Base-by-base conservation (phyloP, 2,113 vertebrate species). In the Austrofundulus limnaeus region DNA sequence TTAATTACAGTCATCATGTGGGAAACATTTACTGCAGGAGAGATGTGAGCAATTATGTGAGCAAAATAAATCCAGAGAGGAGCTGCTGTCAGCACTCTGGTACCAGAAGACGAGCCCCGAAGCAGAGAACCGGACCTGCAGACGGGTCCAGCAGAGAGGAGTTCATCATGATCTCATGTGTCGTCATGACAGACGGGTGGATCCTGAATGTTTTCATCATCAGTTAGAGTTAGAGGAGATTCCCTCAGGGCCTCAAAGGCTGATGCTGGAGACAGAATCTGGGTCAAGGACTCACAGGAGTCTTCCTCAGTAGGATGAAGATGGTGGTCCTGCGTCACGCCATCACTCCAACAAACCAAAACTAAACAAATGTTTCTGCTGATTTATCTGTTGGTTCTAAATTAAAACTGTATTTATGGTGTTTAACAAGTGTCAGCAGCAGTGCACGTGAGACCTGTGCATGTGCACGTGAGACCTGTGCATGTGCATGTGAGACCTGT, bases 1-100 rank as follows among this genome's bases (percentile, higher is more conserved):
- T 55, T 65, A 58, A 54, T 54, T 70, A 51, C 61, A 66, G 57
- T 50, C 54, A 31, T 77, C 61, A 51, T 73, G 67, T 76, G 77
- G 68, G 72, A 77, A 37, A 58, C 58, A 53, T 72, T 72, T 37
- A 23, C 24, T 38, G 50, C 31, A 39, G 23, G 38, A 69, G 52
- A 54, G 60, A 53, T 0, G 53, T 16, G 13, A 59, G 58, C 38
- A 46, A 59, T 59, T 58, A 72, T 41, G 58, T 45, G 15, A 70
- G 55, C 31, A 58, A 43, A 66, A 48, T 21, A 75, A 75, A 79
- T 16, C 24, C 2, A 53, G 46, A 10, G 46, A 69, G 8, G 28
- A 66, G 51, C 39, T 61, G 55, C 76, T 61, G 70, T 74, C 51
- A 19, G 61, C 54, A 38, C 39, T 48, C 59, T 45, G 2, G 9